Conservation (phyloP, 2,888 invertebrate species). For the Parapristionchus giblindavisi region DNA sequence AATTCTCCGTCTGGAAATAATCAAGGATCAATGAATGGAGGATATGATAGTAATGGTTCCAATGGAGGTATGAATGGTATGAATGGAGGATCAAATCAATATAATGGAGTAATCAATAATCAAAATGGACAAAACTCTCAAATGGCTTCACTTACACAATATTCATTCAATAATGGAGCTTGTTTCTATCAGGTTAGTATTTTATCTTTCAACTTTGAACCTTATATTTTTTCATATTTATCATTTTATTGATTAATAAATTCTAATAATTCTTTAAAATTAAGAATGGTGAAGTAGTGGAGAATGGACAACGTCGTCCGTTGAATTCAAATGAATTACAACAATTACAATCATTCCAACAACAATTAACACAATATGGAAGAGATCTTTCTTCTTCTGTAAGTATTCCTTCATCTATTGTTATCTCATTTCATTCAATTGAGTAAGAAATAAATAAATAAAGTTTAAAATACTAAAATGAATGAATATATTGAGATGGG, state of each 20-base stretch:
- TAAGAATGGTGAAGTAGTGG: constrained; percentile 30
- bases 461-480: background rate
- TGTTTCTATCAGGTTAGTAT: constrained; percentile 33
- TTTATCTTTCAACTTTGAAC: too few relatives aligned
- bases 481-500: constrained; percentile 31
- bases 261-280: background rate
- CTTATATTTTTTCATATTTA: background rate
- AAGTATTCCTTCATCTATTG: background rate
- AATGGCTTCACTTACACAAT: constrained; percentile 21
- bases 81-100: background rate
- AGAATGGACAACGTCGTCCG: constrained; percentile 22
- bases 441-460: too few relatives aligned
- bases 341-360: constrained; percentile 30
- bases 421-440: too few relatives aligned
- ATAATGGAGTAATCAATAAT: background rate
- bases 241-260: background rate
- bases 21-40: constrained; percentile 24
- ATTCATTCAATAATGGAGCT: constrained; percentile 38
- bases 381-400: constrained; percentile 29
- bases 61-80: background rate
- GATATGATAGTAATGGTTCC: background rate
- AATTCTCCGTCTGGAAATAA: background rate
- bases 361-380: constrained; percentile 28
- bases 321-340: constrained; percentile 26
- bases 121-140: constrained; percentile 27